Evolutionary conservation across 2,797 vertebrate genomes (phyloP), one percentile per base, ranked within the genome.

Genomic region (Lithobates sylvaticus): DNA sequence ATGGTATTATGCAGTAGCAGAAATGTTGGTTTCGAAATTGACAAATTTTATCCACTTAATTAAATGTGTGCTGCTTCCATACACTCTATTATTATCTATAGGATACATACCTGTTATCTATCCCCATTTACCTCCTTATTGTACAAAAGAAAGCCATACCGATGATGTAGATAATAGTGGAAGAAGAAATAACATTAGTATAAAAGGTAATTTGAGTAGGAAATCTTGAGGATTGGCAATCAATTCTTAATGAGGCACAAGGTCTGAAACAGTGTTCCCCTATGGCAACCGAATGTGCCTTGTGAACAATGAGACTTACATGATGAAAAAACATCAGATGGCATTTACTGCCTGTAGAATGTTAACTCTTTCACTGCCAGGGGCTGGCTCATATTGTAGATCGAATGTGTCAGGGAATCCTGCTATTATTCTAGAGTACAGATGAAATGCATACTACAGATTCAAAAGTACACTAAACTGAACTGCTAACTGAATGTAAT

Each of bases 131-230:
- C 50, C 16, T 16, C 50, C 54, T n/a, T 23, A 61, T 23, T 61
- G 54, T 23, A 61, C 21, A 61, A 61, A 61, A 16, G 4, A 68
- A 79, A 68, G 65, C 27, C 64, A 65, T 12, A 18, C 65, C 47
- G 77, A 69, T 67, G 64, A 68, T 69, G 36, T 18, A 67, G 64
- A 69, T 69, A 79, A 79, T 79, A 50, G 77, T 47, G 65, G 64
- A 16, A 79, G 26, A 47, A 69, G 36, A 79, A 79, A 50, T 78
- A 79, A 68, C 77, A 79, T 69, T 79, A 26, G n/a, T 18, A 79
- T 79, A 79, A 79, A 78, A 79, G 77, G 77, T 79, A 42, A 79
- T 79, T 44, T 69, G 65, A 79, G 77, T 44, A 69, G 77, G 65
- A 68, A 79, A 65, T 79, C 68, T 79, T 78, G 65, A 79, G 47